Evolutionary conservation across 2,888 invertebrate species (phyloP).

Genomic region (Hypselothyrea guttata): DNA sequence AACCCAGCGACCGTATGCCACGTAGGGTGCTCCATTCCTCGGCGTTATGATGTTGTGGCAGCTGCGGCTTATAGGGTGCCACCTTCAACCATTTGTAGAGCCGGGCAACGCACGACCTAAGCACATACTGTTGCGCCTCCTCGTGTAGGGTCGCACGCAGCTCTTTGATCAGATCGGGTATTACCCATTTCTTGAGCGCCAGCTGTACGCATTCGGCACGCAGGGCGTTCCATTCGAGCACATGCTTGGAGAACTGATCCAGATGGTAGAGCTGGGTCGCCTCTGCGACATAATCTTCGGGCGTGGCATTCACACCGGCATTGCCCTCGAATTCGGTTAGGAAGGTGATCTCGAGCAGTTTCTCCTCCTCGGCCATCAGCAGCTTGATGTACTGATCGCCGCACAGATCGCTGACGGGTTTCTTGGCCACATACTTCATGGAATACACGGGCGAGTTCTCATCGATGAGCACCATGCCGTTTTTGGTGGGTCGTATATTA

Average conservation of each 20-base stretch:
- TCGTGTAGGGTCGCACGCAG: constrained; percentile 89
- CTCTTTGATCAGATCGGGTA: constrained; percentile 95
- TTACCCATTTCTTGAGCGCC: constrained; percentile 92
- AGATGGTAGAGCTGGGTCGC: constrained; percentile 87
- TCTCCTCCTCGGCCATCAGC: constrained; percentile 90
- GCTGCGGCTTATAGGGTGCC: constrained; percentile 87
- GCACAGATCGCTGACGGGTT: constrained; percentile 93
- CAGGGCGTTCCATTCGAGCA: constrained; percentile 97
- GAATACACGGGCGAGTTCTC: constrained; percentile 94
- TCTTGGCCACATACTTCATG: constrained; percentile 95
- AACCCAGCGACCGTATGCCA: constrained; percentile 92
- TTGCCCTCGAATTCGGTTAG: constrained; percentile 91
- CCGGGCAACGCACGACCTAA: constrained; percentile 92
- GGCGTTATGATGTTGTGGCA: constrained; percentile 91
- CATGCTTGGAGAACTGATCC: constrained; percentile 97
- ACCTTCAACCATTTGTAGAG: constrained; percentile 94
- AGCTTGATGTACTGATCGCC: constrained; percentile 96
- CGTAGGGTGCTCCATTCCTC: constrained; percentile 92
- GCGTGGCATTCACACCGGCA: constrained; percentile 83
- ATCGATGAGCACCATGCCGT: constrained; percentile 96
- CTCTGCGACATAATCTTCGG: constrained; percentile 92
- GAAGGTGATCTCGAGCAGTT: constrained; percentile 88
- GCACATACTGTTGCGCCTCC: constrained; percentile 93
- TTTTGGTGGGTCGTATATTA: constrained; percentile 91
- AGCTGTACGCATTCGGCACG: constrained; percentile 93